Conservation (phyloP, 2,113 vertebrate species). For the Calonectris borealis region DNA sequence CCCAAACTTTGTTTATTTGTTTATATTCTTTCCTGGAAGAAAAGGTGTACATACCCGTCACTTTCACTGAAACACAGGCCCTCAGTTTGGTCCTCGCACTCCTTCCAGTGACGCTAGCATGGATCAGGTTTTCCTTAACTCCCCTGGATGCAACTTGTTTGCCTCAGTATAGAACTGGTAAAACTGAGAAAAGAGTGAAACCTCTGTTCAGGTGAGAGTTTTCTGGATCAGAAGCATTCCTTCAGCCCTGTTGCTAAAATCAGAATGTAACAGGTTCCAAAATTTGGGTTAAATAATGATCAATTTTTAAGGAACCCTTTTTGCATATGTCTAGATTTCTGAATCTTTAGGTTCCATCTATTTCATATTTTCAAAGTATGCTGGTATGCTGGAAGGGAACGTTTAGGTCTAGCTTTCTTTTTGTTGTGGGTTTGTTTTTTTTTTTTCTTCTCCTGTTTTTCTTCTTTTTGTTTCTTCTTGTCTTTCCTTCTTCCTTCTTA, state of each 20-base stretch:
- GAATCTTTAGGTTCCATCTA: background rate
- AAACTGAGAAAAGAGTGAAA: background rate
- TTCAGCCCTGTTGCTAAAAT: background rate
- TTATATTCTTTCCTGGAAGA: background rate
- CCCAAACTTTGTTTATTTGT: background rate
- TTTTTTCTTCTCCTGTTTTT: background rate
- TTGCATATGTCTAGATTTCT: background rate
- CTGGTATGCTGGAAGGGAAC: background rate
- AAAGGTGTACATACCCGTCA: background rate
- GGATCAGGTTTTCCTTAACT: background rate
- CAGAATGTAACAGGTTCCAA: background rate
- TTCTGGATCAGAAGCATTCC: background rate
- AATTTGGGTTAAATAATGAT: background rate
- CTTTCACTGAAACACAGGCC: background rate
- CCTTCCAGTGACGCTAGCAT: background rate
- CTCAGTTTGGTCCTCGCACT: background rate
- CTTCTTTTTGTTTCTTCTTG: background rate
- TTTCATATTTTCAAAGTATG: background rate
- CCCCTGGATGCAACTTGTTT: background rate
- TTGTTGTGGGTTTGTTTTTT: background rate
- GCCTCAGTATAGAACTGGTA: background rate
- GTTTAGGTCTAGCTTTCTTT: background rate
- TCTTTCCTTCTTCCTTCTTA: background rate
- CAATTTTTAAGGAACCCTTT: background rate
- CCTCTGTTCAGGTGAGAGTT: background rate